Percentiles rank a stretch among this genome's conserved stretches.
phyloP scores from a whole-genome alignment of 1,140 invertebrate species.

The Mercenaria mercenaria region DNA sequence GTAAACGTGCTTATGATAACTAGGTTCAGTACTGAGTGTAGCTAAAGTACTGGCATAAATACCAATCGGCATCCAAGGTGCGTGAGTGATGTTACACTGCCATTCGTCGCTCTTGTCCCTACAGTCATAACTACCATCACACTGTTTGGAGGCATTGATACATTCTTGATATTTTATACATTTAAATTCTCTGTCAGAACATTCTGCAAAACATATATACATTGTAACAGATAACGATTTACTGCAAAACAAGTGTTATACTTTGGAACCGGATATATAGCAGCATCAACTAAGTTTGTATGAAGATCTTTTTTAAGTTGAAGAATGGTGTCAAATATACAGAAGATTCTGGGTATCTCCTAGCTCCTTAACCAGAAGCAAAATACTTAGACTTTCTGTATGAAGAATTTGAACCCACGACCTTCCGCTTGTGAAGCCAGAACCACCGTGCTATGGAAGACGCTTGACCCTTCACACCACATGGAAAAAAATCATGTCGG shows the following conservation, averaged over 20 bases:
- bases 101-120: slow-evolving; percentile 43
- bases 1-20: no score
- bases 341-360: no score
- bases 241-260: background rate
- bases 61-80: background rate
- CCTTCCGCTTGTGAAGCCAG: no score
- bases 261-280: background rate
- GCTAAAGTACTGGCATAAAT: no score
- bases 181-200: background rate
- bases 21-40: no score
- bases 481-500: no score
- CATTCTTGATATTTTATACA: slow-evolving; percentile 31
- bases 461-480: no score
- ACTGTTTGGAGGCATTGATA: background rate
- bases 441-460: no score
- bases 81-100: background rate
- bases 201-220: slow-evolving; percentile 48
- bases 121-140: slow-evolving; percentile 39
- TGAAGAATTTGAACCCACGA: no score
- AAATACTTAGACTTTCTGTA: no score
- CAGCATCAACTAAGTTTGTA: background rate
- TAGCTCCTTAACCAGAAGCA: no score
- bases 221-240: background rate
- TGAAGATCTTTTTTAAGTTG: background rate
- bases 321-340: no score